Base-by-base conservation (phyloP, 2,888 invertebrate species). In the Drosophila nr. medialis region DNA sequence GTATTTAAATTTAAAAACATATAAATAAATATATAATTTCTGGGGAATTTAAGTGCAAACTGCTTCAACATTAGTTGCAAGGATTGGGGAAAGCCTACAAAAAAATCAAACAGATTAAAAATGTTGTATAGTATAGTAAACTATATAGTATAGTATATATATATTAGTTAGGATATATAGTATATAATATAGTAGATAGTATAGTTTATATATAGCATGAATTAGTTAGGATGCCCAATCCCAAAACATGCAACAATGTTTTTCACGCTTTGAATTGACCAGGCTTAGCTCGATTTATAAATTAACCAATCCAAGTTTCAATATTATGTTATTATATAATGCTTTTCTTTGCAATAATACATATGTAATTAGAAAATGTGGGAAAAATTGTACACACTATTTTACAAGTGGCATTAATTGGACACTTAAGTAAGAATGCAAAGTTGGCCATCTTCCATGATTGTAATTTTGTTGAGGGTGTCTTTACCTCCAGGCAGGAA, bases 401-500 rank as follows among this genome's bases (percentile, higher is more conserved):
- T 24, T 45, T 67, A 30, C 3, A 30, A 30, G 30, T 30, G 2
- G 10, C 30, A 30, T 30, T 10, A 45, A 45, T 62, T 60, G 79
- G 73, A 82, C 75, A 69, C 58, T 68, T 83, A 89, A 84, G 88
- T 84, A 84, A 79, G 87, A 72, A 85, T 72, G 71, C 68, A 74
- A 59, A 70, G 58, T 72, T 55, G 64, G 62, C 64, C 51, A 59
- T 27, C 11, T 51, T 64, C 4, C 48, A 49, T 61, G 27, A 34
- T 59, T 54, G 45, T 89, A 49, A 38, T 58, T 62, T 30, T 64
- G 34, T 61, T 64, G 49, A 21, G 45, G 50, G 15, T 45, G 15
- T 18, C 64, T 49, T 15, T 51, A 21, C 58, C 10, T 61, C 50
- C 55, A n/a, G 88, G 83, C 68, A 72, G 90, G 79, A 89, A 70